Base-by-base conservation (phyloP, 2,888 invertebrate species). In the Cryptus viduatorius region DNA sequence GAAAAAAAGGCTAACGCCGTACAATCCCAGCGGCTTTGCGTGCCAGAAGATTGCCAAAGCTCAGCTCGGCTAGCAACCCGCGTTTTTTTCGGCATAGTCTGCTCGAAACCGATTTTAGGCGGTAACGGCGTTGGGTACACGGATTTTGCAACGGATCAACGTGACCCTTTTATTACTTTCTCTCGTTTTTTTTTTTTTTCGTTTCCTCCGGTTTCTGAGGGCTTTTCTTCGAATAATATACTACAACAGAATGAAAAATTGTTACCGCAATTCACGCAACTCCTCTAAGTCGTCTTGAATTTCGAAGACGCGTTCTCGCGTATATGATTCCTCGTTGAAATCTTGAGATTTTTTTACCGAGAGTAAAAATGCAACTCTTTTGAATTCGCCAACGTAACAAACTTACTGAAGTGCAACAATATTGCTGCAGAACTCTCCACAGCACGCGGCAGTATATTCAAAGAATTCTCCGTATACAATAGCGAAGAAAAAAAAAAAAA, bases 1-100 rank as follows among this genome's bases (percentile, higher is more conserved):
- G n/a, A 75, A 75, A 64, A 48, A 71, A 79, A 79, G 71, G 64
- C 71, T 48, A 42, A 14, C n/a, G 29, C 37, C 37, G 61, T 31
- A 14, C 19, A 48, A 61, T 61, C 61, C 72, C 37, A 67, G 42
- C 59, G 78, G 42, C 44, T 68, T 68, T 79, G 56, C 46, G 48
- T 44, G 46, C 53, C 46, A 19, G 69, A 53, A 64, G 69, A 69
- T 69, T 75, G 75, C 19, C 14, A 53, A 3, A 19, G 72, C 42
- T 73, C 48, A 46, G 46, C 72, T 77, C 48, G 56, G 46, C 72
- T 72, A 59, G 65, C 42, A 48, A 48, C 48, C 42, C 75, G 46
- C 69, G 56, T 75, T 79, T 79, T 73, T 61, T 37, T 16, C 24
- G 29, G 1, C n/a, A n/a, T 48, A 48, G 31, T n/a, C 12, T n/a